phyloP scores from a whole-genome alignment of 2,113 vertebrate species.

The Orientallactaga bullata region DNA sequence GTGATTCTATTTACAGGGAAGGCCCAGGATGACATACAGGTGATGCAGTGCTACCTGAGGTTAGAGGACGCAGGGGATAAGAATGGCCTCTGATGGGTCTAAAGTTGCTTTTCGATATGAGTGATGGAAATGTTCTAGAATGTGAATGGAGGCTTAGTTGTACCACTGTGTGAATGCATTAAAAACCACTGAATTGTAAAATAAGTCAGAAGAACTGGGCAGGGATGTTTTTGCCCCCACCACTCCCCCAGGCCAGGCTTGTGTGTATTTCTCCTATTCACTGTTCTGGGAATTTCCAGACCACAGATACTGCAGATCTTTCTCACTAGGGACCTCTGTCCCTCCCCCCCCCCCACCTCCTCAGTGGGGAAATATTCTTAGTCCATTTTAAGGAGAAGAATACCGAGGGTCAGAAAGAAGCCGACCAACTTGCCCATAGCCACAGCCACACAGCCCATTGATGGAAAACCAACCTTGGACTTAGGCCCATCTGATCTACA shows the following conservation, averaged over 20 bases:
- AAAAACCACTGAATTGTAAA: too few relatives aligned
- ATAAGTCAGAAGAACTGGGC: too few relatives aligned
- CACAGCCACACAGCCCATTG: too few relatives aligned
- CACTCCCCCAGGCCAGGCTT: neutral
- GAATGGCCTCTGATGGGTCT: neutral
- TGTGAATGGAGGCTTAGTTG: too few relatives aligned
- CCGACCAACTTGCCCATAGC: too few relatives aligned
- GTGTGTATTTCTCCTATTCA: accelerated
- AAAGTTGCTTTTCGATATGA: neutral
- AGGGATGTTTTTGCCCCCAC: neutral
- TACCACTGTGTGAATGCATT: too few relatives aligned
- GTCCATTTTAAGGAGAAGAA: neutral
- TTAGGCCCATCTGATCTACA: too few relatives aligned
- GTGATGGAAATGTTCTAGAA: neutral
- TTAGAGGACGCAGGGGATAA: neutral
- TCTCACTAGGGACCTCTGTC: neutral
- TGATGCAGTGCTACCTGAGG: neutral
- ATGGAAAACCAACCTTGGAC: neutral
- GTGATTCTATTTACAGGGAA: accelerated
- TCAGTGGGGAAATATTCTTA: too few relatives aligned
- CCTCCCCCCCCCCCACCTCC: too few relatives aligned
- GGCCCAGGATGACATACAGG: neutral
- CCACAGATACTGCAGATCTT: neutral
- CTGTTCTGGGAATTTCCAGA: neutral
- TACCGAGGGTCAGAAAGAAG: neutral